phyloP scores from a whole-genome alignment of 2,113 vertebrate species.

The Gopherus flavomarginatus region DNA sequence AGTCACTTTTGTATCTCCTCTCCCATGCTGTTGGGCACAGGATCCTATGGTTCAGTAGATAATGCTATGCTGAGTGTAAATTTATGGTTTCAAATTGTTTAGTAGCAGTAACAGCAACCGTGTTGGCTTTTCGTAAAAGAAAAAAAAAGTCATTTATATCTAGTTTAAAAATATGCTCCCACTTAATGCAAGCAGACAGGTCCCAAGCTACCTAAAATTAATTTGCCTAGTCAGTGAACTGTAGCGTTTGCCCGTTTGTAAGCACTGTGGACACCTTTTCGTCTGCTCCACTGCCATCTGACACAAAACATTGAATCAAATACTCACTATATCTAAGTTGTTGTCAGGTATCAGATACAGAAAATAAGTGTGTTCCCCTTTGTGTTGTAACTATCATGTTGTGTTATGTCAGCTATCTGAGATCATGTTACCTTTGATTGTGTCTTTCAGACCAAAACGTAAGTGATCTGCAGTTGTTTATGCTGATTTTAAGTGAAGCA shows the following conservation, averaged over 20 bases:
- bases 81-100: slow-evolving; percentile 8
- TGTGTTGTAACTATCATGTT: slow-evolving; percentile 59
- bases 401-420: slow-evolving; percentile 42
- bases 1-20: neutral
- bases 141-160: slow-evolving; percentile 38
- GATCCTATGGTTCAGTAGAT: neutral
- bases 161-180: slow-evolving; percentile 39
- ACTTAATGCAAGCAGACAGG: slow-evolving; percentile 61
- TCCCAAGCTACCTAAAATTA: slow-evolving; percentile 62
- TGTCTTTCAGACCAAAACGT: slow-evolving; percentile 1
- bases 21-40: neutral
- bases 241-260: slow-evolving; percentile 52
- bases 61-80: neutral
- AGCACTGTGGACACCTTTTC: slow-evolving; percentile 57
- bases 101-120: neutral
- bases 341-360: slow-evolving; percentile 70
- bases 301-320: slow-evolving; percentile 72
- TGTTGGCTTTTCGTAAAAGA: neutral
- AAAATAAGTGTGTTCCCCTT: slow-evolving; percentile 57
- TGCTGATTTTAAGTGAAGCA: slow-evolving; percentile 38
- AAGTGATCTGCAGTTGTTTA: slow-evolving; percentile 31
- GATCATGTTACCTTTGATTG: slow-evolving; percentile 36
- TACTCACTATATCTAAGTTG: slow-evolving; percentile 44
- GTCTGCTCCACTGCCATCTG: slow-evolving; percentile 59
- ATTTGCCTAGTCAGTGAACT: slow-evolving; percentile 58